Evolutionary conservation across 1,140 invertebrate genomes (phyloP).

Genomic region (Tyrophagus putrescentiae): DNA sequence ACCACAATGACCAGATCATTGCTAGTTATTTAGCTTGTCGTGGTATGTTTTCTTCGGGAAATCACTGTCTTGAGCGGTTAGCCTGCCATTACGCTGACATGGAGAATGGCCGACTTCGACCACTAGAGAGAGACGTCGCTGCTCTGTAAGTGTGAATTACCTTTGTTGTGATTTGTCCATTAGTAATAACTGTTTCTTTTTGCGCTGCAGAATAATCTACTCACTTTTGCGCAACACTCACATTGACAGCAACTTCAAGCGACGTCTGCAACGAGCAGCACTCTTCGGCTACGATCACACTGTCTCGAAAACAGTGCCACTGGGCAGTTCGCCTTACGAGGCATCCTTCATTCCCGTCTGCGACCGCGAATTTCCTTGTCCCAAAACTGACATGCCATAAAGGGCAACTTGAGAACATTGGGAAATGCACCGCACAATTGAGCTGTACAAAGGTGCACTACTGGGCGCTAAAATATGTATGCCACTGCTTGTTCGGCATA

Average conservation of each 20-base stretch:
- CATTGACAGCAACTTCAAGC: slow-evolving; percentile 28
- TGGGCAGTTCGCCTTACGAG: background rate
- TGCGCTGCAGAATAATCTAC: slow-evolving; percentile 29
- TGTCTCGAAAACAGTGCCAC: slow-evolving; percentile 4
- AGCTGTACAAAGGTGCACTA: too few species aligned
- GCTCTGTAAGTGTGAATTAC: slow-evolving; percentile 29
- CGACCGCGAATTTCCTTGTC: slow-evolving; percentile 17
- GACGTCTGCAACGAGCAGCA: slow-evolving; percentile 28
- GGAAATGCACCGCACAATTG: too few species aligned
- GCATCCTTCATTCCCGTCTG: slow-evolving; percentile 6
- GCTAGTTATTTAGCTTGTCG: slow-evolving; percentile 31
- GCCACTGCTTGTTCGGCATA: too few species aligned
- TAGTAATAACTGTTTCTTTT: slow-evolving; percentile 10
- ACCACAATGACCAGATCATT: slow-evolving; percentile 31
- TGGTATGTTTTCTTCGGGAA: slow-evolving; percentile 28
- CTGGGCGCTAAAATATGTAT: too few species aligned
- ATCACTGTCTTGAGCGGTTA: slow-evolving; percentile 31
- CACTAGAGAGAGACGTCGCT: slow-evolving; percentile 28
- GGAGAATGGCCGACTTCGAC: slow-evolving; percentile 31
- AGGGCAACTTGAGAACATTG: too few species aligned
- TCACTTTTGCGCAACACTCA: slow-evolving; percentile 29
- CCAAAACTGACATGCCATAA: slow-evolving; percentile 14
- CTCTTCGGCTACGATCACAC: slow-evolving; percentile 24
- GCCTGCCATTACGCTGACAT: slow-evolving; percentile 34
- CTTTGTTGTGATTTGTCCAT: slow-evolving; percentile 21